phyloP scores from a whole-genome alignment of 2,797 vertebrate species.

The Sylvilagus floridanus region DNA sequence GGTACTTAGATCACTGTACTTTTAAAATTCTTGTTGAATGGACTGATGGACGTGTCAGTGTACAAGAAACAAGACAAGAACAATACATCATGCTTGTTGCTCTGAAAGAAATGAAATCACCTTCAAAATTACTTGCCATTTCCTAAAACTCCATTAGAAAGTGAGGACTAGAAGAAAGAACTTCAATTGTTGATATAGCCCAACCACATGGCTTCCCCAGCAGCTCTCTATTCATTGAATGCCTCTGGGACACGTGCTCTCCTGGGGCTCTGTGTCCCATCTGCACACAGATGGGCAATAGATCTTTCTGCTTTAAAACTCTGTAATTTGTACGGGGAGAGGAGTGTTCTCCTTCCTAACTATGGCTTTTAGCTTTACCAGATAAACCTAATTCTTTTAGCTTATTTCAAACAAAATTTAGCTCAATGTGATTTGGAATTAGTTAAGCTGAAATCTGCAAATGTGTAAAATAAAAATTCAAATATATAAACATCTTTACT shows the following conservation, averaged over 20 bases:
- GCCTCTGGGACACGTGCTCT: background rate
- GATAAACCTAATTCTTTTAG: background rate
- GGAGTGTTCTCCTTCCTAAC: background rate
- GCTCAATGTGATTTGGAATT: background rate
- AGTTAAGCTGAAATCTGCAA: background rate
- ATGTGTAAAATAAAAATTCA: background rate
- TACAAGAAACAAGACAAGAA: background rate
- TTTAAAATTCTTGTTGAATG: background rate
- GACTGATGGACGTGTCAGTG: too few species aligned
- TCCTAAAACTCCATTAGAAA: background rate
- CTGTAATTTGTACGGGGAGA: background rate
- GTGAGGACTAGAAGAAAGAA: background rate
- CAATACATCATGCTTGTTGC: background rate
- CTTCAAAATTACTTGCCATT: background rate
- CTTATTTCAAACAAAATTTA: background rate
- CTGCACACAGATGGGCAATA: background rate
- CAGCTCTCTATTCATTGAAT: background rate
- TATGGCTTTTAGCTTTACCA: background rate
- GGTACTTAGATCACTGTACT: background rate
- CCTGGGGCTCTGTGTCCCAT: background rate
- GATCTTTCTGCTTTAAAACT: background rate
- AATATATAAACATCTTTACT: background rate
- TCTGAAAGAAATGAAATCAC: background rate
- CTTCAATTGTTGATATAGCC: background rate
- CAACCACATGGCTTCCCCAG: background rate